Percentiles rank a stretch among this genome's conserved stretches.
phyloP scores from a whole-genome alignment of 2,797 vertebrate genomes.

The Acomys russatus region DNA sequence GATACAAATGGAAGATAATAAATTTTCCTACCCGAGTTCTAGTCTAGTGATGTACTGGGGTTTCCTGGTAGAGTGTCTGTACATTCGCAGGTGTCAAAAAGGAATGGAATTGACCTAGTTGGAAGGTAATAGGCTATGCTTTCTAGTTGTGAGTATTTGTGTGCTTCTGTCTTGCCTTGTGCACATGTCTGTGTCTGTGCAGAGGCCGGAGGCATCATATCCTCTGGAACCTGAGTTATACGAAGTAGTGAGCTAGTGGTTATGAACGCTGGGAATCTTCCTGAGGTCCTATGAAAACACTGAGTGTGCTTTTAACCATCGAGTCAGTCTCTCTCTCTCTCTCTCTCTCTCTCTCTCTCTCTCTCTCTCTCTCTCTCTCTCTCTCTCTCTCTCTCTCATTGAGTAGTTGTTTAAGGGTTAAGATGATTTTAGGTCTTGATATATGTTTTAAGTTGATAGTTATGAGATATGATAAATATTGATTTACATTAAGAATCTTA shows the following conservation, averaged over 20 bases:
- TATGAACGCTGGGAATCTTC: neutral
- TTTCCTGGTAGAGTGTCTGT: neutral
- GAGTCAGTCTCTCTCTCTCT: neutral
- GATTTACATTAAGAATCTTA: too few relatives aligned
- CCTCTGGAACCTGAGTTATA: neutral
- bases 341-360: neutral
- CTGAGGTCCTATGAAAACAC: neutral
- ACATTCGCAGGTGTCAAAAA: neutral
- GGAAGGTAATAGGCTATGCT: neutral
- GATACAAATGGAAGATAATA: neutral
- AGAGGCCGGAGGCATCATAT: neutral
- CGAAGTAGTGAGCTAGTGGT: neutral
- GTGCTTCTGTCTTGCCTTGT: neutral
- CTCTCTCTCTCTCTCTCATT: neutral
- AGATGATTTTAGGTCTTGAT: too few relatives aligned
- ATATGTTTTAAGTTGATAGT: too few relatives aligned
- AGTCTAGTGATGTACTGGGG: accelerated
- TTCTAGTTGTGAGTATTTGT: neutral
- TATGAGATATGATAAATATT: too few relatives aligned
- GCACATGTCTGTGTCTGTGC: neutral
- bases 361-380: neutral
- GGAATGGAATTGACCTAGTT: neutral
- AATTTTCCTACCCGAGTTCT: neutral
- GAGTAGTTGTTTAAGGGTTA: too few relatives aligned
- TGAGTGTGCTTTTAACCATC: neutral